Evolutionary conservation across 2,888 invertebrate species (phyloP), one percentile per base, ranked within the genome.

Genomic region (Ophraella communa): DNA sequence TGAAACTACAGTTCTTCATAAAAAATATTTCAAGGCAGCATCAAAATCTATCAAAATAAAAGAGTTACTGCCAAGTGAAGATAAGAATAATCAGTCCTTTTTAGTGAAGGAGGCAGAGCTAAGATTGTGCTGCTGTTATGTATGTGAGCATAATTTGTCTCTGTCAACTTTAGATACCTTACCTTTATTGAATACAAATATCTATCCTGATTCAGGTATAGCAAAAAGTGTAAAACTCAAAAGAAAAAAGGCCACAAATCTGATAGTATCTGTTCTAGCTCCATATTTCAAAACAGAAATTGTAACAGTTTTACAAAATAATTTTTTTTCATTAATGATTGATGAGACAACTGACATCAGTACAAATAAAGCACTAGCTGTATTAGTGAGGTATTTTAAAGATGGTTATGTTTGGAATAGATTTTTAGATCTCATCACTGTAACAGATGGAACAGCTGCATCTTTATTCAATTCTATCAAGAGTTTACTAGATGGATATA

Each of bases 271-370:
- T 3, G 35, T 30, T 14, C n/a, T 58, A 2, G 33, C 14, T 11
- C 30, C 49, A 11, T 17, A 23, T 21, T 7, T 24, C 7, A 30
- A 8, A 3, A 30, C 53, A 18, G 30, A 53, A 21, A 20, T 44
- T 14, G n/a, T 44, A 11, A 17, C 23, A 27, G 8, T 21, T 24
- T 14, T 60, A 5, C 11, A 27, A 52, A 52, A 39, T 23, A 23
- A 27, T 11, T 20, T 27, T n/a, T 53, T 60, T 45, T 60, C 53
- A 60, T 53, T n/a, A n/a, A n/a, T n/a, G n/a, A n/a, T n/a, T n/a
- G n/a, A n/a, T n/a, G n/a, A n/a, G n/a, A n/a, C n/a, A n/a, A 60
- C 45, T 10, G 53, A 60, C 45, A 45, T 60, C 3, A 18, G 30
- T 11, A 24, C 52, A 11, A 52, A 27, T 17, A 60, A 39, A 18